Conservation (phyloP, 2,797 vertebrate genomes). For the Avahi laniger region DNA sequence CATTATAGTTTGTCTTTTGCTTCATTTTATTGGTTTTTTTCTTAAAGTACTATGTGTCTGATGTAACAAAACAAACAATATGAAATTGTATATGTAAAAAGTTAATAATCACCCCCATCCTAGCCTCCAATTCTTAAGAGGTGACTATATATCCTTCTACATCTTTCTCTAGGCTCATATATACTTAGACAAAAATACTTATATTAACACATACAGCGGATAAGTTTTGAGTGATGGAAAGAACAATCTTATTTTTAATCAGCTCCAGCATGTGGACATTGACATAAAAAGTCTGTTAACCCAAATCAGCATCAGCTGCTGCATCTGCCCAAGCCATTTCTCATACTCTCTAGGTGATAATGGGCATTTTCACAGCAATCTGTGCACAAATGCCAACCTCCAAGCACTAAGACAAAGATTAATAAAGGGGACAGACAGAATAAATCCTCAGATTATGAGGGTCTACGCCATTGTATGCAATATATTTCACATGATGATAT, state of each 20-base stretch:
- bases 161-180: background rate
- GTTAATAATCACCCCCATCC: background rate
- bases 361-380: slow-evolving; percentile 3
- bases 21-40: background rate
- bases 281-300: slow-evolving; percentile 23
- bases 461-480: background rate
- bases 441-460: slow-evolving; percentile 2
- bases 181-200: background rate
- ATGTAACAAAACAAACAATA: background rate
- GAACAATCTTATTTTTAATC: slow-evolving; percentile 1
- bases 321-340: background rate
- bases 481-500: background rate
- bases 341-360: background rate
- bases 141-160: background rate
- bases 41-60: background rate
- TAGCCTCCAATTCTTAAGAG: background rate
- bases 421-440: background rate
- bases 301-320: slow-evolving; percentile 9
- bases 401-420: background rate
- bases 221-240: background rate
- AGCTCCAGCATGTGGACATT: background rate
- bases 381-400: background rate
- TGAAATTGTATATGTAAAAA: background rate
- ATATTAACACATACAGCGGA: background rate
- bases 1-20: background rate